phyloP scores from a whole-genome alignment of 2,888 invertebrate species.

The Gryllus longicercus region DNA sequence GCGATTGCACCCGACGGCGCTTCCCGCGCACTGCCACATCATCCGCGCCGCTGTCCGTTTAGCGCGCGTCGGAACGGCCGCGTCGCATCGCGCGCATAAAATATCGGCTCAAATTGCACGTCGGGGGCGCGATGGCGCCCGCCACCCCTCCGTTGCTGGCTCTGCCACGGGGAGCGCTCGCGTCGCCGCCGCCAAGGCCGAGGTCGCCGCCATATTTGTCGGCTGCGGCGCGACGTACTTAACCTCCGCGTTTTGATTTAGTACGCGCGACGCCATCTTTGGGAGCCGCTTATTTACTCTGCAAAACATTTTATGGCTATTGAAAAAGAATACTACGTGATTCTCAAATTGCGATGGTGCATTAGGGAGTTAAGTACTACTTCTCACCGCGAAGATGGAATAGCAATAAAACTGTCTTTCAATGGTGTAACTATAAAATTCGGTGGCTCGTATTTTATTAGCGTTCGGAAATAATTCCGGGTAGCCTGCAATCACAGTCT shows the following conservation, averaged over 20 bases:
- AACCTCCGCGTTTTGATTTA: not conserved
- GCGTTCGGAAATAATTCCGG: not conserved
- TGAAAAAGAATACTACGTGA: not conserved
- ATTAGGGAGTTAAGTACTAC: not conserved
- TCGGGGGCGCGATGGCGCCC: not conserved
- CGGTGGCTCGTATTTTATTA: not conserved
- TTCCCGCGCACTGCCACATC: not conserved
- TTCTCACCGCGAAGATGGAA: no score
- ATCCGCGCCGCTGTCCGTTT: no score
- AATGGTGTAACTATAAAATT: not conserved
- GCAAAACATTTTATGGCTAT: constrained; percentile 6
- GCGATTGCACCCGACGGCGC: not conserved
- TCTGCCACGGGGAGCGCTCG: not conserved
- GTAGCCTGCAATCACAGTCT: no score
- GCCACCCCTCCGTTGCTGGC: not conserved
- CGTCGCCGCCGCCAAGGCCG: not conserved
- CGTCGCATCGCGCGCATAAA: not conserved
- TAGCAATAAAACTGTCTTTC: no score
- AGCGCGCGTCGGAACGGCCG: not conserved
- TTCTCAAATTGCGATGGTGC: not conserved
- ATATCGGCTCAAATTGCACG: not conserved
- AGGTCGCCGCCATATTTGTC: not conserved
- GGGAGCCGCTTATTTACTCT: not conserved
- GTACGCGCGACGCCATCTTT: not conserved
- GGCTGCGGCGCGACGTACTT: not conserved